phyloP scores from a whole-genome alignment of 1,140 invertebrate genomes.

The Cotesia vestalis region DNA sequence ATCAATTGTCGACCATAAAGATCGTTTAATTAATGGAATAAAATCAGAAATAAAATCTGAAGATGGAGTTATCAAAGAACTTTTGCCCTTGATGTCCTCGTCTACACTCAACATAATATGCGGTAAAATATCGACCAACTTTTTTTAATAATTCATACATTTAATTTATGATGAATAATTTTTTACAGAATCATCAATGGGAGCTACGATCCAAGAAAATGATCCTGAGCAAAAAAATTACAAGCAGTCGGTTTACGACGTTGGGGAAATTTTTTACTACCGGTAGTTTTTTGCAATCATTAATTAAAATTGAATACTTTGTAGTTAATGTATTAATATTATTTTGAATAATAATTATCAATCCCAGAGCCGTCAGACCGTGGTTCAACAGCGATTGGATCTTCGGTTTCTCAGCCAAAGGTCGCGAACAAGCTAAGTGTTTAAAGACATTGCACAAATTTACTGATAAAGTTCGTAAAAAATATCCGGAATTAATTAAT shows the following conservation, averaged over 20 bases:
- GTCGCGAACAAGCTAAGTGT: constrained; percentile 36
- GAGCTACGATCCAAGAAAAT: neutral
- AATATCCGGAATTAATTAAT: neutral
- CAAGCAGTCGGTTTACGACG: constrained; percentile 32
- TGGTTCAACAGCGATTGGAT: constrained; percentile 37
- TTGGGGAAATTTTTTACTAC: constrained; percentile 41
- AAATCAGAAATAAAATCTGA: constrained; percentile 48
- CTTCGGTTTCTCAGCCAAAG: constrained; percentile 37
- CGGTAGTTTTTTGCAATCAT: constrained; percentile 28
- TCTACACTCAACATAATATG: constrained; percentile 76
- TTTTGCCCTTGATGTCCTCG: constrained; percentile 69
- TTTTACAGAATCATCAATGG: constrained; percentile 12
- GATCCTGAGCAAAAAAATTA: neutral
- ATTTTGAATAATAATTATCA: neutral
- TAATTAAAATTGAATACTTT: too few relatives aligned
- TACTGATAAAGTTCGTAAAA: constrained; percentile 33
- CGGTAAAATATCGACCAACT: constrained; percentile 55
- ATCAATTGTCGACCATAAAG: constrained; percentile 73
- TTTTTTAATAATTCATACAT: neutral
- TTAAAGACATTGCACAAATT: constrained; percentile 41
- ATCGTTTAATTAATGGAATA: constrained; percentile 66
- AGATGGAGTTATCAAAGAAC: constrained; percentile 60
- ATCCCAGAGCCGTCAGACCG: constrained; percentile 33
- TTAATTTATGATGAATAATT: neutral
- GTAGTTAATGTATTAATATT: too few relatives aligned